Base-by-base conservation (phyloP, 2,797 vertebrate genomes). In the Lycodopsis pacificus region DNA sequence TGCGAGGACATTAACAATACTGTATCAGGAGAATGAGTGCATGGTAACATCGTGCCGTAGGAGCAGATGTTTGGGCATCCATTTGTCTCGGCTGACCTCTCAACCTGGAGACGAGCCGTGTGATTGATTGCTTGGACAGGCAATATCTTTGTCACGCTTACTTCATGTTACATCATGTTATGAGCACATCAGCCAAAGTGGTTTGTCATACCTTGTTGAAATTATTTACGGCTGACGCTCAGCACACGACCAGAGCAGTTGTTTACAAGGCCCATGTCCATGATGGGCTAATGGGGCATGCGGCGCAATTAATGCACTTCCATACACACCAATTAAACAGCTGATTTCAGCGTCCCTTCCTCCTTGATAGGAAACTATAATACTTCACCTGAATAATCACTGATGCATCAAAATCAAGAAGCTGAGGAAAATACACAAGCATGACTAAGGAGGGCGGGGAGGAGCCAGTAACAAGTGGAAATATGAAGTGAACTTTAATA, bases 201-300 rank as follows among this genome's bases (percentile, higher is more conserved):
- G 3, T 61, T 30, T 20, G 44, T 17, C 11, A 17, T 19, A 42
- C 38, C 44, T 59, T 30, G 7, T 63, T 51, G 62, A 73, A 42
- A 79, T 71, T n/a, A 67, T 36, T 14, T 75, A 36, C 46, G 48
- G 7, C 12, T n/a, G 7, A 10, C 4, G 3, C 38, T 38, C 40
- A 44, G 49, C 56, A 61, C 76, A 42, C 48, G 36, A 34, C 2
- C 44, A 56, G 9, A 72, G 62, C 13, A 22, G 42, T 66, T 53
- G 69, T 57, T 63, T 51, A 62, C 25, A 20, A 22, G 49, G 14
- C 20, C 65, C n/a, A 51, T 51, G 67, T 46, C 40, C 53, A 69
- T 57, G 48, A 80, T 22, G 61, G 46, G 40, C 3, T 72, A 76
- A 79, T 76, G 27, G 11, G 6, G 44, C 44, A 38, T 67, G 56